These are phyloP conservation scores for Tachina fera DNA, from an alignment of 2,888 invertebrate species.

Conservation along the genomic window DNA sequence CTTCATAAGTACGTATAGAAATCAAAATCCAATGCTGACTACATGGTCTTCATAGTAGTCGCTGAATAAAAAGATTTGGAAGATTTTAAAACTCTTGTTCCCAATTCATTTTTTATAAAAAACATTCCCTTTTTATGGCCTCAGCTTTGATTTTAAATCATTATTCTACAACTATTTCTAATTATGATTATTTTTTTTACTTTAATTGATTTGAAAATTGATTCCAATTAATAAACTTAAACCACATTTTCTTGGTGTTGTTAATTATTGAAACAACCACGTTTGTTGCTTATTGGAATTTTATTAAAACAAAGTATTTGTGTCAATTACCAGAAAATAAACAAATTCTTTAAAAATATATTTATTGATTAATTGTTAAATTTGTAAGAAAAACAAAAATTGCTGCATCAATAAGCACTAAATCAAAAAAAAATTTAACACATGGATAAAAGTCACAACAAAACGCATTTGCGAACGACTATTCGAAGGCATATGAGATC, in stretches of 20 bases:
- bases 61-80: too few relatives aligned
- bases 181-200: not conserved
- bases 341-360: conserved; percentile 16
- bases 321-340: conserved; percentile 68
- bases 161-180: not conserved
- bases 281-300: conserved; percentile 45
- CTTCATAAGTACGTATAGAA: too few relatives aligned
- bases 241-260: conserved; percentile 61
- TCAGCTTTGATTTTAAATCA: not conserved
- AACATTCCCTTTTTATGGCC: not conserved
- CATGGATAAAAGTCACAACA: conserved; percentile 8
- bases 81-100: too few relatives aligned
- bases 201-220: conserved; percentile 38
- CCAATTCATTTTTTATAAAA: not conserved
- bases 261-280: conserved; percentile 62
- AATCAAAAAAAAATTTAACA: conserved; percentile 57
- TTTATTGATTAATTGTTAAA: conserved; percentile 46
- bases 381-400: conserved; percentile 20
- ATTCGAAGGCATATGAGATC: not conserved
- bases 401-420: conserved; percentile 53
- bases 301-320: conserved; percentile 65
- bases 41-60: too few relatives aligned
- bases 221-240: conserved; percentile 37
- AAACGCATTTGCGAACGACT: not conserved
- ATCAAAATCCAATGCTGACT: not conserved